These are phyloP conservation scores for Scolanthus callimorphus DNA, from an alignment of 92 coral and sea anemone genomes.

Conservation along the genomic window DNA sequence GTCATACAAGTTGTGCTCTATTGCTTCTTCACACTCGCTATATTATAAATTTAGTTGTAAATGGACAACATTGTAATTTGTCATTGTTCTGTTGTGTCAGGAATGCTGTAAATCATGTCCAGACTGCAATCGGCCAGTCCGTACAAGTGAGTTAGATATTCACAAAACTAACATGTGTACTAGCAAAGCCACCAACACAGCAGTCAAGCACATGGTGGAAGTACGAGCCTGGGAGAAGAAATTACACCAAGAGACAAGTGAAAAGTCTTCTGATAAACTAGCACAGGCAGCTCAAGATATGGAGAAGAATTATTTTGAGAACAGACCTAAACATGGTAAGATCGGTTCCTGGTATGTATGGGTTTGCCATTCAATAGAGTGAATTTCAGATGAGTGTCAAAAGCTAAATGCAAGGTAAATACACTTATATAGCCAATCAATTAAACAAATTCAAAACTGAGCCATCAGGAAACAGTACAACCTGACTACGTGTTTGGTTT, in stretches of 20 bases:
- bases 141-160: slow-evolving; percentile 60
- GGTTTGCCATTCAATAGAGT: too few relatives aligned
- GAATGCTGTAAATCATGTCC: slow-evolving; percentile 75
- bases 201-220: slow-evolving; percentile 56
- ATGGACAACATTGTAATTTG: not conserved
- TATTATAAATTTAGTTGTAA: too few relatives aligned
- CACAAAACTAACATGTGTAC: slow-evolving; percentile 78
- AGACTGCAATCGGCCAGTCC: slow-evolving; percentile 81
- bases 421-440: too few relatives aligned
- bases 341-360: too few relatives aligned
- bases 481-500: too few relatives aligned
- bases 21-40: too few relatives aligned
- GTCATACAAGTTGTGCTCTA: too few relatives aligned
- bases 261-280: slow-evolving; percentile 69
- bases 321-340: slow-evolving; percentile 76
- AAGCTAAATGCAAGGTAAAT: too few relatives aligned
- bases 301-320: slow-evolving; percentile 54
- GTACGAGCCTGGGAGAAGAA: slow-evolving; percentile 91
- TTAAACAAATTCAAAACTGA: too few relatives aligned
- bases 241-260: slow-evolving; percentile 79
- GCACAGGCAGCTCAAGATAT: slow-evolving; percentile 57
- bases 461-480: too few relatives aligned
- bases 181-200: slow-evolving; percentile 47
- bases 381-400: too few relatives aligned
- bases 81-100: slow-evolving; percentile 10